These are phyloP conservation scores for Neoaliturus tenellus DNA, from an alignment of 2,888 invertebrate genomes.

Conservation along the genomic window DNA sequence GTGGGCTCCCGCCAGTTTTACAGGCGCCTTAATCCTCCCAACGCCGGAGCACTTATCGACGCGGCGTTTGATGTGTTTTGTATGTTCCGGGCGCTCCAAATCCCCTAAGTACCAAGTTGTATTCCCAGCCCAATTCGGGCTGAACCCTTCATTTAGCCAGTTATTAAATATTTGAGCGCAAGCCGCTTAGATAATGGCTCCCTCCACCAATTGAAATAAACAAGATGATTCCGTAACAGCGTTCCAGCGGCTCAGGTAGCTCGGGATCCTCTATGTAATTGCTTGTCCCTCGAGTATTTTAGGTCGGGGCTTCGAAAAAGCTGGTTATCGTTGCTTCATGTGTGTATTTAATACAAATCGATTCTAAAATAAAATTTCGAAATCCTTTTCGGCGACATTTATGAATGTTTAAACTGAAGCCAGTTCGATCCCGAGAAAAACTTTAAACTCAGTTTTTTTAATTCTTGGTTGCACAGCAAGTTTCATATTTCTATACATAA, in stretches of 20 bases:
- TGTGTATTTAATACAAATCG: no score
- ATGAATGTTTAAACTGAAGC: no score
- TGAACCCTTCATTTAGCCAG: constrained; percentile 49
- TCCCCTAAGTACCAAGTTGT: constrained; percentile 51
- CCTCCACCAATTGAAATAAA: constrained; percentile 44
- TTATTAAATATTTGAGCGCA: constrained; percentile 50
- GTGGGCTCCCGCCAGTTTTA: neutral
- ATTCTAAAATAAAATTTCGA: no score
- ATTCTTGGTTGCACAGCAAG: no score
- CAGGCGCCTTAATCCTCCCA: neutral
- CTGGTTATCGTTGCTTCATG: no score
- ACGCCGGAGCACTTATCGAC: constrained; percentile 14
- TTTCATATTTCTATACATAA: no score
- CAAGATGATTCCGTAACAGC: constrained; percentile 2
- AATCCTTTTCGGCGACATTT: no score
- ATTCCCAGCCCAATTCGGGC: constrained; percentile 51
- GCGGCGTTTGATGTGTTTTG: constrained; percentile 48
- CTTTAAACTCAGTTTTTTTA: no score
- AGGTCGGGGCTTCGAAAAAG: no score
- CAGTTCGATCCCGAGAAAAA: no score
- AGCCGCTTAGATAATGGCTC: constrained; percentile 50
- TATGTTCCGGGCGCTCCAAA: constrained; percentile 40
- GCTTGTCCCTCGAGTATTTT: no score
- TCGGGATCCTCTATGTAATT: neutral
- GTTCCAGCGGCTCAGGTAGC: neutral